Base-by-base conservation (phyloP, 2,888 invertebrate genomes). In the Pimpla rufipes region DNA sequence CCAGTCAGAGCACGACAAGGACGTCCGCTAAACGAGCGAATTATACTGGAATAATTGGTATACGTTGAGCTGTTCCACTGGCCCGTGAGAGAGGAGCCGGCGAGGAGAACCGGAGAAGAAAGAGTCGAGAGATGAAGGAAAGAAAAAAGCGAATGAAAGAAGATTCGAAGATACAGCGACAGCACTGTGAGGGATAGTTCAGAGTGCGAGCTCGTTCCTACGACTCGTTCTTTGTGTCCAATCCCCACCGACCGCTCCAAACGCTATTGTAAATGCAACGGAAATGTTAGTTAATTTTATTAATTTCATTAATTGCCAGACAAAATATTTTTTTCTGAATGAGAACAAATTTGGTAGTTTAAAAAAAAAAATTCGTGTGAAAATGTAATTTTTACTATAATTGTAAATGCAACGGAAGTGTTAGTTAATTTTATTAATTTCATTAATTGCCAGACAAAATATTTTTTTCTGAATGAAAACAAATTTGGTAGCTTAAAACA, bases 11-110 rank as follows among this genome's bases (percentile, higher is more conserved):
- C 85, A 87, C 87, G 87, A 89, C 91, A 91, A 92, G 91, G 91
- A 91, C 91, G 89, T 87, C 89, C 81, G 87, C 88, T 90, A 89
- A 90, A 90, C 87, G 88, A 90, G 87, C 85, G 87, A 91, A 91
- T 91, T 91, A 90, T 89, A 85, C 88, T 85, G 88, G 85, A 88
- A 88, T 91, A 89, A 91, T 91, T 89, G 89, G 88, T 80, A 85
- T 85, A 73, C 70, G 75, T 37, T 75, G 86, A 62, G 59, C 18
- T 37, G 37, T 62, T 62, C 87, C 88, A 84, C 85, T 88, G 83
- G 84, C 42, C 35, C 75, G 66, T 55, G 76, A 71, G 45, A 57
- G n/a, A n/a, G 79, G 70, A 80, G 74, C 73, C 68, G 62, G 70
- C 52, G 80, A 85, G 71, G 21, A 18, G 84, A 83, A 50, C 40